Evolutionary conservation across 2,888 invertebrate species (phyloP).

Genomic region (Cynaeus angustus): DNA sequence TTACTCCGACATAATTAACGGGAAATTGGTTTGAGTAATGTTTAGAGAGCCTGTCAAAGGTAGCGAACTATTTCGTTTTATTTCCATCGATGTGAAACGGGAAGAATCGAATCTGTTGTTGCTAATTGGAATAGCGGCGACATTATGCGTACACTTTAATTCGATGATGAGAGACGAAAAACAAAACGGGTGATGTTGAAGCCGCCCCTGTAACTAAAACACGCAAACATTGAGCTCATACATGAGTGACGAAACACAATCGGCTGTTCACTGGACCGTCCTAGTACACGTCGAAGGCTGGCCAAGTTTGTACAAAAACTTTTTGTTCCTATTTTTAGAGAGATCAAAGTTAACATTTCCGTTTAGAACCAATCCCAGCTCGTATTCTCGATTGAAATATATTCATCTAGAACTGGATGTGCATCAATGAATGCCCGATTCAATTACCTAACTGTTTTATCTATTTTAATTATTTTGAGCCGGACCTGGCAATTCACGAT

Average conservation of each 20-base stretch:
- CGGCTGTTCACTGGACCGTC: slow-evolving; percentile 67
- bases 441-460: slow-evolving; percentile 47
- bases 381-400: slow-evolving; percentile 61
- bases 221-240: slow-evolving; percentile 59
- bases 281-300: slow-evolving; percentile 65
- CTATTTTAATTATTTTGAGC: slow-evolving; percentile 29
- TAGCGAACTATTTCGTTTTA: slow-evolving; percentile 45
- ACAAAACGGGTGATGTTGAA: slow-evolving; percentile 22
- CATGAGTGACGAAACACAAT: slow-evolving; percentile 70
- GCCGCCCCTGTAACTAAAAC: slow-evolving; percentile 40
- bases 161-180: slow-evolving; percentile 7
- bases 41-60: slow-evolving; percentile 47
- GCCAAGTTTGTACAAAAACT: slow-evolving; percentile 67
- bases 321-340: slow-evolving; percentile 62
- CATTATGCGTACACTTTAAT: slow-evolving; percentile 27
- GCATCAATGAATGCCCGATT: slow-evolving; percentile 61
- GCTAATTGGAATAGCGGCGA: slow-evolving; percentile 30
- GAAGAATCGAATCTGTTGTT: slow-evolving; percentile 37
- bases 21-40: slow-evolving; percentile 50
- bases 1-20: slow-evolving; percentile 51
- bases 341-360: slow-evolving; percentile 67
- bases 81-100: slow-evolving; percentile 25
- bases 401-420: slow-evolving; percentile 62
- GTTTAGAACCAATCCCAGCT: slow-evolving; percentile 66
- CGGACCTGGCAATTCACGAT: background rate